These are phyloP conservation scores for Oriolus oriolus DNA, from an alignment of 2,113 vertebrate genomes.

Conservation along the genomic window DNA sequence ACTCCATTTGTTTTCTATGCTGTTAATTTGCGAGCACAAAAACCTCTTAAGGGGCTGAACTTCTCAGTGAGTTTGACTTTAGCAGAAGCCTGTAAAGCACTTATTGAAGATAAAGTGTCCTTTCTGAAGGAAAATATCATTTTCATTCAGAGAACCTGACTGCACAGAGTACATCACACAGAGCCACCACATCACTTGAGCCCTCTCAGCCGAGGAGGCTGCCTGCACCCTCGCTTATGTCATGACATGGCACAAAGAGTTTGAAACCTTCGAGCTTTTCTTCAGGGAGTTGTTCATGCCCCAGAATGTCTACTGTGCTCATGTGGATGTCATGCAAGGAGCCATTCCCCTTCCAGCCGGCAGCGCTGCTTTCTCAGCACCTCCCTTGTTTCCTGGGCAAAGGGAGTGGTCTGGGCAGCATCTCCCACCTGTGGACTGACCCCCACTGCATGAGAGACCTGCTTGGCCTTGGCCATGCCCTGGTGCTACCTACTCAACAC, in stretches of 20 bases:
- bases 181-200: not conserved
- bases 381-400: constrained; percentile 42
- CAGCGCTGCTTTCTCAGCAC: constrained; percentile 7
- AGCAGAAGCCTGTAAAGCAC: constrained; percentile 48
- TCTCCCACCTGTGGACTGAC: constrained; percentile 55
- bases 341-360: fast-evolving
- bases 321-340: constrained; percentile 33
- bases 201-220: not conserved
- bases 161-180: not conserved
- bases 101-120: not conserved
- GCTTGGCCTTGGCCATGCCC: not conserved
- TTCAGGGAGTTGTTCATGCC: constrained; percentile 58
- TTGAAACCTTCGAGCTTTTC: constrained; percentile 46
- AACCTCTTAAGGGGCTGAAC: not conserved
- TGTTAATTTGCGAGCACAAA: not conserved
- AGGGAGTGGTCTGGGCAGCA: constrained; percentile 47
- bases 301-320: constrained; percentile 33
- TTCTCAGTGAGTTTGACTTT: not conserved
- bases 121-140: constrained; percentile 14
- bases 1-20: constrained; percentile 16
- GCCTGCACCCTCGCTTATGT: constrained; percentile 2
- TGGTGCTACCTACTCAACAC: constrained; percentile 61
- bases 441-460: constrained; percentile 61
- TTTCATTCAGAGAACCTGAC: not conserved
- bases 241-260: constrained; percentile 56